A percentile compares a stretch with the other conserved stretches of the same genome.
phyloP scores from a whole-genome alignment of 2,888 invertebrate genomes.

The Agriopis leucophaearia region DNA sequence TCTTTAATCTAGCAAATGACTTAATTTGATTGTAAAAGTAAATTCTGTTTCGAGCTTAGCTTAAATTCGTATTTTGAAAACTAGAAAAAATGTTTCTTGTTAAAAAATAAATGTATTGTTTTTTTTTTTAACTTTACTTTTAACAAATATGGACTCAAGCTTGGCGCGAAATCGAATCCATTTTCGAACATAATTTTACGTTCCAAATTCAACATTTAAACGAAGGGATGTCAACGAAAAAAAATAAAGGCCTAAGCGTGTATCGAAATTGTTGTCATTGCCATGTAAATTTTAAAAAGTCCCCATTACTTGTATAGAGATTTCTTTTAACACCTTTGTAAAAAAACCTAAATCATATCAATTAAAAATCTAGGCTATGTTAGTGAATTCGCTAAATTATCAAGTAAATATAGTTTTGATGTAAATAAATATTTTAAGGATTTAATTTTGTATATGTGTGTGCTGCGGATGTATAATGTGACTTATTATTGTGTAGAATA shows the following conservation, averaged over 20 bases:
- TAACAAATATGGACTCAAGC: constrained; percentile 37
- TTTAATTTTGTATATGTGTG: constrained; percentile 81
- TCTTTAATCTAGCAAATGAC: constrained; percentile 51
- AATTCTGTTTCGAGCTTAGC: constrained; percentile 55
- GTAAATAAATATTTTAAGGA: constrained; percentile 54
- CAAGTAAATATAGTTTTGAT: constrained; percentile 61
- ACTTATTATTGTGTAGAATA: constrained; percentile 68
- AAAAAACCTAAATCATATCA: constrained; percentile 82
- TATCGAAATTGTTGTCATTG: constrained; percentile 57
- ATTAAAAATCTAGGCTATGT: constrained; percentile 71
- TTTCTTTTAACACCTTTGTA: constrained; percentile 66
- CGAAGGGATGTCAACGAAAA: constrained; percentile 60
- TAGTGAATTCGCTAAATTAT: constrained; percentile 68
- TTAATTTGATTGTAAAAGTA: constrained; percentile 42
- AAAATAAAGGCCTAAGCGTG: constrained; percentile 61
- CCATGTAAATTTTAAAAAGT: constrained; percentile 41
- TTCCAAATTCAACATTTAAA: constrained; percentile 46
- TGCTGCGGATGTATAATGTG: constrained; percentile 70
- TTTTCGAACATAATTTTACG: constrained; percentile 24
- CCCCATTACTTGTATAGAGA: constrained; percentile 52
- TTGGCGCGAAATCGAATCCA: constrained; percentile 11
- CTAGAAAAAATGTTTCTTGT: neutral
- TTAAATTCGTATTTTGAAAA: constrained; percentile 54
- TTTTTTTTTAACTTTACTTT: neutral
- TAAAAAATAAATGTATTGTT: too few species aligned